Conservation (phyloP, 2,888 invertebrate genomes). For the Drosophila kanekoi region DNA sequence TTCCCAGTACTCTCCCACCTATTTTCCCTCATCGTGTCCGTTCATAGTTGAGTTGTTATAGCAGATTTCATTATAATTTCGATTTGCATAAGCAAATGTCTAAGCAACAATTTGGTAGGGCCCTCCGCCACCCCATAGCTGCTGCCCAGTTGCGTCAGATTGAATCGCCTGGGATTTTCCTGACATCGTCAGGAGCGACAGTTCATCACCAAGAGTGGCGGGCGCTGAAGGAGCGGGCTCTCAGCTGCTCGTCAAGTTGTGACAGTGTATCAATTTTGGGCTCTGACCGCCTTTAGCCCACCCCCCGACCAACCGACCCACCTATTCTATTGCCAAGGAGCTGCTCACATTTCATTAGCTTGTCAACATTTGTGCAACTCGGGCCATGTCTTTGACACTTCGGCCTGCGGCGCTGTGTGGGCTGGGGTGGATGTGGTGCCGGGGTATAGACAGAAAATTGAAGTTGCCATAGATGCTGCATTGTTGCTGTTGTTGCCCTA, state of each 20-base stretch:
- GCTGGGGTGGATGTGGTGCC: background rate
- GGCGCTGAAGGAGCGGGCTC: conserved; percentile 2
- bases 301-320: conserved; percentile 3
- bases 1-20: background rate
- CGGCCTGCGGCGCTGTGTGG: conserved; percentile 64
- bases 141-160: conserved; percentile 20
- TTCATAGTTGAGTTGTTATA: conserved; percentile 51
- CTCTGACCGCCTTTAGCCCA: conserved; percentile 11
- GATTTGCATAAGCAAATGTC: conserved; percentile 80
- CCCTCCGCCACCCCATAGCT: background rate
- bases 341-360: conserved; percentile 80
- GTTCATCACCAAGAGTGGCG: conserved; percentile 29
- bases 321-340: conserved; percentile 48
- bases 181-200: conserved; percentile 53
- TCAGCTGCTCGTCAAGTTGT: conserved; percentile 37
- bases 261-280: conserved; percentile 75
- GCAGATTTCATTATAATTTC: conserved; percentile 81
- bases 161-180: conserved; percentile 63
- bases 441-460: conserved; percentile 45
- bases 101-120: conserved; percentile 64
- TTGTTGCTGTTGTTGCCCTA: conserved; percentile 66
- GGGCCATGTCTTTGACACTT: conserved; percentile 78
- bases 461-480: conserved; percentile 68
- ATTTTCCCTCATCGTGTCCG: conserved; percentile 17
- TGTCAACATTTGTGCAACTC: conserved; percentile 77